Percentiles rank a stretch among this genome's conserved stretches.
Conservation (phyloP, 2,888 invertebrate genomes). For the Drosophila atripex region DNA sequence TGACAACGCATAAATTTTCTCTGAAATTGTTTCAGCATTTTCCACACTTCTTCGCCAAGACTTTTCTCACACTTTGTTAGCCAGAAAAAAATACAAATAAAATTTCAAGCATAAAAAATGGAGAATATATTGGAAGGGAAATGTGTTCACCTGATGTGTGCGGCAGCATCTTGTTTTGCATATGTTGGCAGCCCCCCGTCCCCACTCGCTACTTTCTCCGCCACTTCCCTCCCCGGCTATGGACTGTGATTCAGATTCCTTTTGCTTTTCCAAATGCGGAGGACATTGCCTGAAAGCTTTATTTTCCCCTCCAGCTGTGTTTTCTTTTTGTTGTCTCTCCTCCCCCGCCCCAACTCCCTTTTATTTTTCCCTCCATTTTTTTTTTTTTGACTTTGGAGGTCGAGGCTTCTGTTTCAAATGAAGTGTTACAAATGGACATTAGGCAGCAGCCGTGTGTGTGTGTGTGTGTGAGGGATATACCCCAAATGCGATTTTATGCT, state of each 20-base stretch:
- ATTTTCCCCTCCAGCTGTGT: conserved; percentile 5
- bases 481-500: conserved; percentile 75
- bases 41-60: neutral
- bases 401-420: conserved; percentile 71
- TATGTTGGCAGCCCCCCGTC: conserved; percentile 10
- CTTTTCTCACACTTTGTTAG: neutral
- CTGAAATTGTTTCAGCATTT: conserved; percentile 17
- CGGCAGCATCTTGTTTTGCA: conserved; percentile 36
- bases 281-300: conserved; percentile 16
- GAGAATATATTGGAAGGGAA: conserved; percentile 5
- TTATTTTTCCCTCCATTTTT: conserved; percentile 6
- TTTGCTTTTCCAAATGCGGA: conserved; percentile 24
- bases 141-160: conserved; percentile 24
- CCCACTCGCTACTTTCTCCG: neutral
- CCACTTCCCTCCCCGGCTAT: conserved; percentile 1
- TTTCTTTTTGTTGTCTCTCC: conserved; percentile 5
- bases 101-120: no score
- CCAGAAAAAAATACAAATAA: neutral
- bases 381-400: conserved; percentile 37
- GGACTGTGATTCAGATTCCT: conserved; percentile 17
- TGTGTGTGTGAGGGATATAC: conserved; percentile 21
- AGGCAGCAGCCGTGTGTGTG: conserved; percentile 36
- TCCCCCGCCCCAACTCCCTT: neutral
- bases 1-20: conserved; percentile 24
- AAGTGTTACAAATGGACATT: conserved; percentile 75